A percentile compares a stretch with the other conserved stretches of the same genome.
Evolutionary conservation across 2,888 invertebrate genomes (phyloP).

Genomic region (Autographa pulchrina): DNA sequence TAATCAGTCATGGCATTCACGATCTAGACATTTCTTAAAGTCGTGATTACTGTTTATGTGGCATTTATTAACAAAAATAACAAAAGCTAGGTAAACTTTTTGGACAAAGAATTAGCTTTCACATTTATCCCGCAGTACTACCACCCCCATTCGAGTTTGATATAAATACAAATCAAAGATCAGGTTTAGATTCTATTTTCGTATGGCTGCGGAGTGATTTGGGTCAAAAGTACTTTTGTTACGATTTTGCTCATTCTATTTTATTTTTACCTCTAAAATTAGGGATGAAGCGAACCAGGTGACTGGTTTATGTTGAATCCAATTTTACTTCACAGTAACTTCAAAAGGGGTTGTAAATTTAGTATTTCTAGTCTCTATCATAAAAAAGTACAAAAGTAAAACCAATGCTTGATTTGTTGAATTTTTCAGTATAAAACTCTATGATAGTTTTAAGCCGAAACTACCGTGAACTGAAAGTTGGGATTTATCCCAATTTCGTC

Average conservation of each 20-base stretch:
- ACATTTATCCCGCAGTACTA: not conserved
- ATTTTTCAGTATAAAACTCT: conserved; percentile 35
- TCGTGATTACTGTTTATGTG: not conserved
- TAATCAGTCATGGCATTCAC: conserved; percentile 31
- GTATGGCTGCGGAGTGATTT: not conserved
- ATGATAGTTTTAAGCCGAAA: conserved; percentile 36
- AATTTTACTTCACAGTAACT: not conserved
- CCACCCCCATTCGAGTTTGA: not conserved
- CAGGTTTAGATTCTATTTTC: not conserved
- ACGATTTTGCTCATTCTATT: not conserved
- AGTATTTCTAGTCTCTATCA: no score
- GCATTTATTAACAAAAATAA: not conserved
- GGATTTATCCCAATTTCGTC: conserved; percentile 48
- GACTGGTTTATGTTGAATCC: not conserved
- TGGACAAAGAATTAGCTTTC: not conserved
- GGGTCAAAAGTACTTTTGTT: conserved; percentile 1
- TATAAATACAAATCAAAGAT: conserved; percentile 2
- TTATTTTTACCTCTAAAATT: not conserved
- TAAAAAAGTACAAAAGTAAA: no score
- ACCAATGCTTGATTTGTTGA: conserved; percentile 5
- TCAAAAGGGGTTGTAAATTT: no score
- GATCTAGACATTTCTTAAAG: conserved; percentile 22
- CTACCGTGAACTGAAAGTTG: conserved; percentile 47
- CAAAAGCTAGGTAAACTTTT: not conserved
- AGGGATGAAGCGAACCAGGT: not conserved